A percentile compares a stretch with the other conserved stretches of the same genome.
Conservation (phyloP, 2,888 invertebrate genomes). For the Ectropis crepuscularia region DNA sequence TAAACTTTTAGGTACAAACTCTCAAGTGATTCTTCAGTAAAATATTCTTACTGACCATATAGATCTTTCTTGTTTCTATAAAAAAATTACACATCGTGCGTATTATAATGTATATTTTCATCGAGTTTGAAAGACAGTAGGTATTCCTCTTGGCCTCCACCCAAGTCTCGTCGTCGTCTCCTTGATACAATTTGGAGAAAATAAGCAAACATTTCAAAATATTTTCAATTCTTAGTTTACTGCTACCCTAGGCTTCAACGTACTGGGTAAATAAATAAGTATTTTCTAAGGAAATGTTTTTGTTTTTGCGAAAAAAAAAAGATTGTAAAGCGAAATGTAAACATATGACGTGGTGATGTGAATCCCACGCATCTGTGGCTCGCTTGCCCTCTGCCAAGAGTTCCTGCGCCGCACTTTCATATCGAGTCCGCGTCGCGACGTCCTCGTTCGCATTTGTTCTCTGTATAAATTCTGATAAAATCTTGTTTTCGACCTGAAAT, state of each 20-base stretch:
- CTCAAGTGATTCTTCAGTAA: neutral
- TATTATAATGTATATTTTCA: slow-evolving; percentile 39
- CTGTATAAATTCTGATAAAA: slow-evolving; percentile 44
- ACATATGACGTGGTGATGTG: slow-evolving; percentile 43
- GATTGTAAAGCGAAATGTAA: slow-evolving; percentile 41
- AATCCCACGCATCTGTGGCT: slow-evolving; percentile 54
- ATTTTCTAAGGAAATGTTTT: slow-evolving; percentile 47
- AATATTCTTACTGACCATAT: slow-evolving; percentile 35
- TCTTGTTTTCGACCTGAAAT: slow-evolving; percentile 41
- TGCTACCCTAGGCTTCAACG: slow-evolving; percentile 3
- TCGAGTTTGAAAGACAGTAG: slow-evolving; percentile 44
- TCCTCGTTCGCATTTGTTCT: slow-evolving; percentile 52
- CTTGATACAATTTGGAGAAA: slow-evolving; percentile 59
- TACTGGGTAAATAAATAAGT: slow-evolving; percentile 1
- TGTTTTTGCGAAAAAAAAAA: slow-evolving; percentile 47
- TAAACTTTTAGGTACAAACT: neutral
- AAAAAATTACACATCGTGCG: slow-evolving; percentile 46
- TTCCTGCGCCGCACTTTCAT: slow-evolving; percentile 66
- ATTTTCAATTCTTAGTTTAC: slow-evolving; percentile 45
- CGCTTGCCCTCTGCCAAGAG: slow-evolving; percentile 67
- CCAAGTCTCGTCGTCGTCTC: slow-evolving; percentile 64
- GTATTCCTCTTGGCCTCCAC: slow-evolving; percentile 64
- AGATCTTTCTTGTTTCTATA: slow-evolving; percentile 47
- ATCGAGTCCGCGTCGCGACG: slow-evolving; percentile 55
- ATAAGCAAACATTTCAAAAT: slow-evolving; percentile 56